Base-by-base conservation (phyloP, 1,140 invertebrate species). In the Pantala flavescens region DNA sequence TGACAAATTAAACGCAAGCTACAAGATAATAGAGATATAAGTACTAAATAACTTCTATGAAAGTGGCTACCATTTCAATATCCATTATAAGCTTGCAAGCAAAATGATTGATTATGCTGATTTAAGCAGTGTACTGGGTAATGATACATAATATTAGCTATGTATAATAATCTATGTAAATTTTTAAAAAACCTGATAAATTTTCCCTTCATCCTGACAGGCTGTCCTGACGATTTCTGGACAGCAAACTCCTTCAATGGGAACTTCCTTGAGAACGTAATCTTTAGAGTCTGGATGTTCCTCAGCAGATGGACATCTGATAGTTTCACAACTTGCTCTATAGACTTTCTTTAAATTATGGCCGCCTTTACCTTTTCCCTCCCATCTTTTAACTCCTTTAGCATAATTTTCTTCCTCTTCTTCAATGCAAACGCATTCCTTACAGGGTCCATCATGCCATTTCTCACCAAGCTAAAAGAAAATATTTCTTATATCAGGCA, bases 401-500 rank as follows among this genome's bases (percentile, higher is more conserved):
- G 7, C 36, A 63, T 73, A 73, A 23, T 74, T 77, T 24, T 77
- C 78, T n/a, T 77, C 78, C 36, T 79, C 74, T 0, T 77, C 75
- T 43, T 78, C 71, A 73, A 82, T 81, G 79, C 90, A 91, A 23
- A 82, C 80, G 78, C 91, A 92, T 5, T 82, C 81, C 19, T 86
- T 85, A 76, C 90, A 92, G 3, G 88, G 87, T 0, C 90, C 90
- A 78, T 92, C 90, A 76, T 85, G 77, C 90, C 90, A 92, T 0
- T 80, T 84, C 16, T 87, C 84, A 42, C 88, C 87, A 71, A 78
- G 75, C 78, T 82, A 21, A 24, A 19, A n/a, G n/a, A 73, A 73
- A 36, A 36, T 9, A 28, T 9, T n/a, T n/a, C n/a, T n/a, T n/a
- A n/a, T n/a, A n/a, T n/a, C n/a, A n/a, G n/a, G n/a, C n/a, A n/a